These are phyloP conservation scores for Hydra vulgaris DNA, from an alignment of 30 jellyfish, hydroid and myxozoan genomes.

Conservation along the genomic window DNA sequence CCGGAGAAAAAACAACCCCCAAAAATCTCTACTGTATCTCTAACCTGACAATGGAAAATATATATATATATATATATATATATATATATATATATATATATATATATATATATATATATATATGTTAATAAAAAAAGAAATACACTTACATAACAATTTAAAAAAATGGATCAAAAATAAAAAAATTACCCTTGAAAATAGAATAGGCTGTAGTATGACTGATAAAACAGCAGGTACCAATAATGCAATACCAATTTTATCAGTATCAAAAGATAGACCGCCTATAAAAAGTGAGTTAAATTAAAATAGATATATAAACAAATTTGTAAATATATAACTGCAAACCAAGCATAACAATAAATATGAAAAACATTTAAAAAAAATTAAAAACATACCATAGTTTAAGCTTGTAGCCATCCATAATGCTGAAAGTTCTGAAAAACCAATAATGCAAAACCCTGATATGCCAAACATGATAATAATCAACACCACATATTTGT, in stretches of 20 bases:
- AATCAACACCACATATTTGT: conserved; percentile 29
- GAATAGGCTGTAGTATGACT: conserved; percentile 59
- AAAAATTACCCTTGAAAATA: conserved; percentile 70
- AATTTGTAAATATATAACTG: not conserved
- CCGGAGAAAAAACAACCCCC: no score
- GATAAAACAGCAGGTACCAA: conserved; percentile 74
- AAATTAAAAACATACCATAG: conserved; percentile 21
- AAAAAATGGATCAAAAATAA: not conserved
- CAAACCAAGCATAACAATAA: not conserved
- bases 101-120: no score
- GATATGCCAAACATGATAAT: conserved; percentile 66
- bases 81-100: no score
- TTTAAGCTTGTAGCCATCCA: conserved; percentile 74
- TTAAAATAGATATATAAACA: not conserved
- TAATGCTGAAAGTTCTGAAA: conserved; percentile 62
- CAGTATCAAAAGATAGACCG: conserved; percentile 64
- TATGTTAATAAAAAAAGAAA: not conserved
- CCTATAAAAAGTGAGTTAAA: conserved; percentile 21
- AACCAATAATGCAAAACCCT: conserved; percentile 81
- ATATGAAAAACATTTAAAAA: not conserved
- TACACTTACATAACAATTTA: not conserved
- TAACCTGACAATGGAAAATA: no score
- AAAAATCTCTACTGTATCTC: no score
- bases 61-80: no score
- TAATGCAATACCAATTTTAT: conserved; percentile 61